Evolutionary conservation across 2,888 invertebrate genomes (phyloP), one percentile per base, ranked within the genome.

Genomic region (Scaptodrosophila latifasciaeformis): DNA sequence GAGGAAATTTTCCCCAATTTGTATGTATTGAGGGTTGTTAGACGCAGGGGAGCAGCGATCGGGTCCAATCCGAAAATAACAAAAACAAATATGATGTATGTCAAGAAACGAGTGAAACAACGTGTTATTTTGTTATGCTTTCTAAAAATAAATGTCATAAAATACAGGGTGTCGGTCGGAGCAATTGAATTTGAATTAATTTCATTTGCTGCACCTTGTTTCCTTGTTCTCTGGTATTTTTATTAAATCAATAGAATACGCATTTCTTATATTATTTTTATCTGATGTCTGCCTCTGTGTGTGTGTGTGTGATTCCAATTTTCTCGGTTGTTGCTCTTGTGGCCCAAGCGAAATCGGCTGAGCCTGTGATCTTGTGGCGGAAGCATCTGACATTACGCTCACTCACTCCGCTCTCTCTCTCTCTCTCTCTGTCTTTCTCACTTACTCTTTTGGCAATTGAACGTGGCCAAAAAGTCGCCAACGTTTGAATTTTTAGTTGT

Each of bases 191-290:
- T 24, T 24, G 7, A 24, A 24, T 5, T 24, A 24, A 24, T 7
- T 7, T 5, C 3, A 7, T 7, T 7, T 7, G 7, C 24, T 3
- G 24, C 24, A 24, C 24, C 24, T 34, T 30, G 19, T 10, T 24
- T 34, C 1, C 24, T 7, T 24, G 24, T 24, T 24, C 7, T 24
- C 3, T 5, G 58, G 65, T 67, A 65, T 70, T 75, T 72, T 59
- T 70, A 75, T 75, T 72, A 79, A 75, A 79, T 75, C 80, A 77
- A 75, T 75, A 70, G 59, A n/a, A n/a, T n/a, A 63, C 67, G 65
- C 67, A 72, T 79, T 75, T 70, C 74, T 66, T 76, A 75, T 72
- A 78, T 78, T 13, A 71, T 71, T 69, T 72, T 69, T 72, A 79
- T 72, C 76, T 79, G 24, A 24, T 24, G 24, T 24, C 7, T 49